Percentiles rank a stretch among this genome's conserved stretches.
Evolutionary conservation across 2,888 invertebrate species (phyloP).

Genomic region (Ectemnius lituratus): DNA sequence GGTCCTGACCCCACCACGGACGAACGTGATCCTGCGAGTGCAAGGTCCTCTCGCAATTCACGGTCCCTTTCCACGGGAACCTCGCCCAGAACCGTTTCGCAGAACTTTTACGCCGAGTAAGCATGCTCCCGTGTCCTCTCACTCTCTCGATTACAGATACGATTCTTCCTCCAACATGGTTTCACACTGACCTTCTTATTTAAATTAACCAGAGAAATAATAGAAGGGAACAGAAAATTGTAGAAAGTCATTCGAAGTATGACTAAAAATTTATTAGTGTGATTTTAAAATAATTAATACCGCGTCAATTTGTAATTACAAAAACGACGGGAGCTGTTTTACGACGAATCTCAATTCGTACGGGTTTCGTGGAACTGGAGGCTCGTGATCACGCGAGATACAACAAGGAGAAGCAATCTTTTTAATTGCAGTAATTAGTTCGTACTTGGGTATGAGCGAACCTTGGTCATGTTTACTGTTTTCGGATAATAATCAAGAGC

Average conservation of each 20-base stretch:
- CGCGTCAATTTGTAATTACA: too few relatives aligned
- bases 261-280: too few relatives aligned
- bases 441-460: constrained; percentile 12
- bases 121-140: neutral
- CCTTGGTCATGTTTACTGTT: constrained; percentile 20
- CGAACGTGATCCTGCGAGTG: constrained; percentile 59
- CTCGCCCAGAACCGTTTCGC: constrained; percentile 36
- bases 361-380: constrained; percentile 2
- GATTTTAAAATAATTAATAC: too few relatives aligned
- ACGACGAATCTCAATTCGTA: neutral
- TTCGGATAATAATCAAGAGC: constrained; percentile 44
- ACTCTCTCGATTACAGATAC: neutral
- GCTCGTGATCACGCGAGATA: constrained; percentile 14
- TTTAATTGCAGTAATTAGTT: constrained; percentile 50
- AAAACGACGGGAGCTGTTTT: neutral
- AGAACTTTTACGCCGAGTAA: constrained; percentile 35
- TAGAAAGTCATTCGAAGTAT: too few relatives aligned
- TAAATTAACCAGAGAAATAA: too few relatives aligned
- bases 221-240: too few relatives aligned
- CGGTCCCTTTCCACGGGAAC: constrained; percentile 48
- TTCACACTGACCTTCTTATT: constrained; percentile 3
- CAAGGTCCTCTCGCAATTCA: constrained; percentile 58
- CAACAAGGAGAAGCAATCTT: constrained; percentile 15
- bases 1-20: constrained; percentile 60
- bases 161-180: neutral